phyloP scores from a whole-genome alignment of 2,797 vertebrate species.

The Mareca penelope region DNA sequence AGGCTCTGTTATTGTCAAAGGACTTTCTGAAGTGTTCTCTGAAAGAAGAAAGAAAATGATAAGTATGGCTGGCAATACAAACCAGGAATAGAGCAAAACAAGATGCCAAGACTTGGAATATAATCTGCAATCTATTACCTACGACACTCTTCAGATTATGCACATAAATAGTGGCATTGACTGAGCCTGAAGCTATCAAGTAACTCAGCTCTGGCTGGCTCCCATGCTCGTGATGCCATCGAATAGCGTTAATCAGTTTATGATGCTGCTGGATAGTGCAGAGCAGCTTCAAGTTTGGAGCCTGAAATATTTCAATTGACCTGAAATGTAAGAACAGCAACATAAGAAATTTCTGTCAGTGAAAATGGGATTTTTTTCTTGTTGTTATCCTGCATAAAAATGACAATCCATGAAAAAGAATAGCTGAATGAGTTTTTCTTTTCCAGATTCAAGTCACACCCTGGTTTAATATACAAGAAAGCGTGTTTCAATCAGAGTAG shows the following conservation, averaged over 20 bases:
- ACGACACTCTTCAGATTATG: constrained; percentile 84
- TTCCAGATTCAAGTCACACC: not conserved
- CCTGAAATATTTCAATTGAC: constrained; percentile 89
- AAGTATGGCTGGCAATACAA: not conserved
- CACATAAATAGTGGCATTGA: constrained; percentile 90
- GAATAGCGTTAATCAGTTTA: constrained; percentile 91
- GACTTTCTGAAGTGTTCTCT: constrained; percentile 84
- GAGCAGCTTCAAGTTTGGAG: constrained; percentile 85
- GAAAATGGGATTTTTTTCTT: not conserved
- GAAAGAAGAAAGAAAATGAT: not conserved
- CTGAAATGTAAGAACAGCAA: constrained; percentile 73
- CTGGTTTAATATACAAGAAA: not conserved
- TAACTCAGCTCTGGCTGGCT: constrained; percentile 79
- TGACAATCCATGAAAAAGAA: not conserved
- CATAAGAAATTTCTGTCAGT: not conserved
- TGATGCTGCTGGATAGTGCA: constrained; percentile 96
- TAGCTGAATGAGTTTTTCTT: not conserved
- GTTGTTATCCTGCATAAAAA: not conserved
- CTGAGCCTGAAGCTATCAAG: constrained; percentile 92
- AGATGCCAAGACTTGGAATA: not conserved
- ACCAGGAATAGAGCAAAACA: not conserved
- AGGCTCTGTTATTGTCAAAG: constrained; percentile 86
- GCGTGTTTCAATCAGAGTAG: not conserved
- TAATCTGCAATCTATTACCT: constrained; percentile 76
- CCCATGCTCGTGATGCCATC: constrained; percentile 89